Conservation (phyloP, 2,888 invertebrate species). For the Ellobium chinense region DNA sequence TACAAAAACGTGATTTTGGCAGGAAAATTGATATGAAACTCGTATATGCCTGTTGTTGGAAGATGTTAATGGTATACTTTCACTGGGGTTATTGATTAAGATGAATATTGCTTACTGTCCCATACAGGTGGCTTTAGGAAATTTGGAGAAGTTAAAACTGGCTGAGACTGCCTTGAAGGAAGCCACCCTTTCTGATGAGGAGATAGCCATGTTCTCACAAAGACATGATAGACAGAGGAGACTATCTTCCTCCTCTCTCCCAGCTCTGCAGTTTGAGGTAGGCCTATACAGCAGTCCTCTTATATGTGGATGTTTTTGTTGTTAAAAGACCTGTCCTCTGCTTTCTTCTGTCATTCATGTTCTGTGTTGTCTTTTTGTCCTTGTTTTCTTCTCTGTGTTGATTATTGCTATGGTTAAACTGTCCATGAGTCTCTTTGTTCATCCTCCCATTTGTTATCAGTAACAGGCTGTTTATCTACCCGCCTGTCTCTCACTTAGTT, state of each 20-base stretch:
- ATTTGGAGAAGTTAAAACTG: conserved; percentile 67
- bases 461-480: neutral
- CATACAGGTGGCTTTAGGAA: conserved; percentile 60
- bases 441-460: too few species aligned
- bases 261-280: conserved; percentile 20
- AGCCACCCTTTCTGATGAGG: conserved; percentile 63
- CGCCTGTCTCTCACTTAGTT: conserved; percentile 4
- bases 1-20: too few species aligned
- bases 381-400: neutral
- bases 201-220: conserved; percentile 48
- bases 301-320: neutral
- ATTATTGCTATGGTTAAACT: too few species aligned
- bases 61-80: too few species aligned
- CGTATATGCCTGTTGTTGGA: too few species aligned
- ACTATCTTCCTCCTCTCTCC: conserved; percentile 29
- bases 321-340: neutral
- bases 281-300: neutral
- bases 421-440: too few species aligned
- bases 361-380: neutral
- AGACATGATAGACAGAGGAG: conserved; percentile 25
- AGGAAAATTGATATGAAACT: too few species aligned
- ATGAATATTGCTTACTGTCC: neutral
- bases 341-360: neutral
- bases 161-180: conserved; percentile 69
- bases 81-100: neutral